Conservation (phyloP, 2,113 vertebrate species). For the Sitta europaea region DNA sequence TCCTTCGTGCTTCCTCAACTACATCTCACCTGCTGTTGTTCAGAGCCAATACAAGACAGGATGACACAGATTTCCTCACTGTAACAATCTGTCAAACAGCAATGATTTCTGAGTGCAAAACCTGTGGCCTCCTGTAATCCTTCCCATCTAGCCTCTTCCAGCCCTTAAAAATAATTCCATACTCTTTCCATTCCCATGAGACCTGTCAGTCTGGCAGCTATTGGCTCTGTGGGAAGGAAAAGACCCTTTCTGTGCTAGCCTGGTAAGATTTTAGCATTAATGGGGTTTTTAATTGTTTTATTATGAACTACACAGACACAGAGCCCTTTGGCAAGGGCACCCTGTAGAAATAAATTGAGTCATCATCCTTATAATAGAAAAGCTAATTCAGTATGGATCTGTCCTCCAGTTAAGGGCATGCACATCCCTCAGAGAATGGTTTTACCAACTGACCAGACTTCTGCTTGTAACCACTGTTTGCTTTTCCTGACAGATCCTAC, state of each 20-base stretch:
- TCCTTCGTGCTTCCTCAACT: background rate
- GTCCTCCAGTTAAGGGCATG: background rate
- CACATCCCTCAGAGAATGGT: background rate
- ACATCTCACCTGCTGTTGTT: background rate
- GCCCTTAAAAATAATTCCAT: background rate
- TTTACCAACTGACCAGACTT: background rate
- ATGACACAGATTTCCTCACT: background rate
- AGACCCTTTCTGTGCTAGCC: background rate
- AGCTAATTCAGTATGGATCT: slow-evolving; percentile 32
- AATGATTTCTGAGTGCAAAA: background rate
- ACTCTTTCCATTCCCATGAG: background rate
- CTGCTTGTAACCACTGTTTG: background rate
- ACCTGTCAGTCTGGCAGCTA: background rate
- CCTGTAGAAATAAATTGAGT: slow-evolving; percentile 16
- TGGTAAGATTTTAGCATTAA: background rate
- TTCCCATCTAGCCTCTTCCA: background rate
- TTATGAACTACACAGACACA: background rate
- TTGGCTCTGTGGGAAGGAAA: background rate
- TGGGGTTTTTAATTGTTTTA: background rate
- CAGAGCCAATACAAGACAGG: background rate
- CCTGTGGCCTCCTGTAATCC: background rate
- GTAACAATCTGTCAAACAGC: background rate
- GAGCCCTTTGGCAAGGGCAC: slow-evolving; percentile 28
- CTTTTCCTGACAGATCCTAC: slow-evolving; percentile 15
- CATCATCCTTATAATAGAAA: background rate